Conservation (phyloP, 2,797 vertebrate genomes). For the Odontamblyopus rebecca region DNA sequence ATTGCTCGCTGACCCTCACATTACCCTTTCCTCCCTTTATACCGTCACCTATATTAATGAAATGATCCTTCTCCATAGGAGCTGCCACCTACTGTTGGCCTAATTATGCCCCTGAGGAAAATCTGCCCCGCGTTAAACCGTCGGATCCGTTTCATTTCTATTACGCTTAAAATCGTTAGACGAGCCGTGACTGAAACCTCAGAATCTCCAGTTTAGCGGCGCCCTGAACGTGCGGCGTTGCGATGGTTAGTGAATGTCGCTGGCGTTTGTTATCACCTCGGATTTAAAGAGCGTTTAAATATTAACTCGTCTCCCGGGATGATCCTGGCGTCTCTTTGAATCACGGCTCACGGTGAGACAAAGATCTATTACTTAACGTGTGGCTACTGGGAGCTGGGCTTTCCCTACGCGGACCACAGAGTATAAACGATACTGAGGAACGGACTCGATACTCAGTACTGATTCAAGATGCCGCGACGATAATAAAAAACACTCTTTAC, state of each 20-base stretch:
- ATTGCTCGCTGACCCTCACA: background rate
- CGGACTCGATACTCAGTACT: too few relatives aligned
- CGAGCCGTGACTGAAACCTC: constrained; percentile 22
- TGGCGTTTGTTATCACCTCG: background rate
- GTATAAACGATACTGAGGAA: too few relatives aligned
- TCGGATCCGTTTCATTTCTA: constrained; percentile 35
- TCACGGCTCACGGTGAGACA: constrained; percentile 30
- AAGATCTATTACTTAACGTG: background rate
- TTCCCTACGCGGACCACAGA: too few relatives aligned
- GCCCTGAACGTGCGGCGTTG: constrained; percentile 48
- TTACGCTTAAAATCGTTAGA: constrained; percentile 25
- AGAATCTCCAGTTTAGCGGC: constrained; percentile 17
- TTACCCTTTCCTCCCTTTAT: background rate
- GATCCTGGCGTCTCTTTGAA: constrained; percentile 44
- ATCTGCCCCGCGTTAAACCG: constrained; percentile 16
- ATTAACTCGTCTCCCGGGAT: constrained; percentile 70
- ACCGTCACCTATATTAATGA: constrained; percentile 46
- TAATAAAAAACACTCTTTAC: too few relatives aligned
- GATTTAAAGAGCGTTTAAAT: constrained; percentile 73
- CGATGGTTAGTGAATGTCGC: constrained; percentile 37
- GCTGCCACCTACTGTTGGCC: constrained; percentile 46
- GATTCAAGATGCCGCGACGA: too few relatives aligned
- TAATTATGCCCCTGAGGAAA: constrained; percentile 58
- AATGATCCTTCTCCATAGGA: constrained; percentile 53
- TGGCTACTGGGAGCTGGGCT: too few relatives aligned